A percentile compares a stretch with the other conserved stretches of the same genome.
Conservation (phyloP, 2,113 vertebrate species). For the Rhinoderma darwinii region DNA sequence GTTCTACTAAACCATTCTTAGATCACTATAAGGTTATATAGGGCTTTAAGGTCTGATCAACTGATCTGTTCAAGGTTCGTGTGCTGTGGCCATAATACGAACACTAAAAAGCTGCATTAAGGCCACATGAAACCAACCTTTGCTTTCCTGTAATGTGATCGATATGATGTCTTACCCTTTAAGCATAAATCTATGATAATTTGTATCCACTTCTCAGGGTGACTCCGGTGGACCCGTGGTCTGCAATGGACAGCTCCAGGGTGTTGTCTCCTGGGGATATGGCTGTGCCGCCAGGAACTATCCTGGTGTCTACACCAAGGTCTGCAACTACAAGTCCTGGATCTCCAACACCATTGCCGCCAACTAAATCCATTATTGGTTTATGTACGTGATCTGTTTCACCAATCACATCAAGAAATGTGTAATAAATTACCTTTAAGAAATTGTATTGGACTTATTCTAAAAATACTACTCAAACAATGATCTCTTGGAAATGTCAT, state of each 20-base stretch:
- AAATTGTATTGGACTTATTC: not conserved
- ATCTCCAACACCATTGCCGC: constrained; percentile 71
- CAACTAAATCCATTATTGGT: constrained; percentile 63
- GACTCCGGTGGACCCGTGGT: constrained; percentile 85
- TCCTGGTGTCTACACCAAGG: constrained; percentile 82
- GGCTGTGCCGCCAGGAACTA: constrained; percentile 78
- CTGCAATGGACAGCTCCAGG: constrained; percentile 77
- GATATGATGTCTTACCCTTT: not conserved
- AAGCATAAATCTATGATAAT: not conserved
- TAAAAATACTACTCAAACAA: no score
- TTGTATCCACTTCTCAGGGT: constrained; percentile 65
- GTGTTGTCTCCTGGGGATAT: constrained; percentile 85
- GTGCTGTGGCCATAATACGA: not conserved
- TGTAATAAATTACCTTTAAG: not conserved
- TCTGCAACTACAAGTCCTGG: constrained; percentile 81
- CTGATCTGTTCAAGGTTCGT: not conserved
- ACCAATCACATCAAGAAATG: not conserved
- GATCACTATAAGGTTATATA: no score
- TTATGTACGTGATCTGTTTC: not conserved
- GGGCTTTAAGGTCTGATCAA: not conserved
- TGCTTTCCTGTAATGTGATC: not conserved
- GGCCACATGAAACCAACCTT: not conserved
- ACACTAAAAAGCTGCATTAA: not conserved
- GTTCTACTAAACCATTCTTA: no score
- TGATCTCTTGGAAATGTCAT: no score